Evolutionary conservation across 1,140 invertebrate genomes (phyloP), one percentile per base, ranked within the genome.

Genomic region (Lordiphosa stackelbergi): DNA sequence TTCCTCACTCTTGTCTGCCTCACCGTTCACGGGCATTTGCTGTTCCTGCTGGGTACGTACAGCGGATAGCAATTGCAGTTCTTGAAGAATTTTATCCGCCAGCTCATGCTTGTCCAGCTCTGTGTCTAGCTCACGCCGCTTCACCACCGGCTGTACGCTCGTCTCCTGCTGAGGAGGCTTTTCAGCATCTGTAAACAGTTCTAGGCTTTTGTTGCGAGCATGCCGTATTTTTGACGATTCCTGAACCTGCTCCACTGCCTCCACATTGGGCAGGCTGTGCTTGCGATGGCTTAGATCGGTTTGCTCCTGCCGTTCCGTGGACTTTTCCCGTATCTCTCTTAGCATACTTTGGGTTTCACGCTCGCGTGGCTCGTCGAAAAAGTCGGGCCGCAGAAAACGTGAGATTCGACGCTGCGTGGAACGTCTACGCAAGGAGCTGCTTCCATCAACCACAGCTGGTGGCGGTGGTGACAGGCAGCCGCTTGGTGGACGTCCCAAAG

Each of bases 371-470:
- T 93, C 89, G 49, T 95, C 94, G 69, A 93, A 95, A 75, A 95
- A 95, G 78, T 95, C 94, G 0, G 94, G 93, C 8, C 94, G 88
- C 47, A 94, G 85, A 83, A 94, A 94, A 58, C 93, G 89, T 9
- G 93, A 94, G 37, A 93, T 90, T 54, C 91, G 89, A 22, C 91
- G 90, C 57, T 90, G 90, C 22, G 89, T 72, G 12, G 88, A 88
- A 56, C 89, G 88, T 45, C 89, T 88, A 47, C 88, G 87, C 38
- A 89, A 47, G 31, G 70, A 84, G 31, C 77, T 77, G 48, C 75
- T 66, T 64, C 85, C 70, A 8, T 72, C 68, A 10, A 41, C 31
- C 13, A 57, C 42, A 5, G 54, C 11, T 16, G 19, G 19, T 19
- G 68, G 75, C 7, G 84, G 74, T 4, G 86, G 81, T 5, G 86